A percentile compares a stretch with the other conserved stretches of the same genome.
These are phyloP conservation scores for Phrynocephalus guinanensis DNA, from an alignment of 2,797 vertebrate species.

Conservation along the genomic window DNA sequence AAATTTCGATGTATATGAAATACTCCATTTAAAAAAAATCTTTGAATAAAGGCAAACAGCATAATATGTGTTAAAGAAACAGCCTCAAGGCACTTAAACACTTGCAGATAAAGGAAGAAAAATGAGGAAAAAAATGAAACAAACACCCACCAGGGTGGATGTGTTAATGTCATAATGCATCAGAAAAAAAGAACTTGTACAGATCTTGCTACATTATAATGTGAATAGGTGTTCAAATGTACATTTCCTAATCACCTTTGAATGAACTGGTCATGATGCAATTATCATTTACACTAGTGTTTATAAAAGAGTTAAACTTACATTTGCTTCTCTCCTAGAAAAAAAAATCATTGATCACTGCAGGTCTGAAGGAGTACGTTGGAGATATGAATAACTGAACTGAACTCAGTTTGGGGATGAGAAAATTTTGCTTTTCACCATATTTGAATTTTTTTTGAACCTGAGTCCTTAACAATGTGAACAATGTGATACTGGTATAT, in stretches of 20 bases:
- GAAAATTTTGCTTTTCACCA: neutral
- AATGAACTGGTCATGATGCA: neutral
- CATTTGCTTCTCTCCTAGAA: neutral
- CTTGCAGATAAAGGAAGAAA: constrained; percentile 38
- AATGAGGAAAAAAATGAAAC: constrained; percentile 12
- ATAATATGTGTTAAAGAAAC: constrained; percentile 31
- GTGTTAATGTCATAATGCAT: neutral
- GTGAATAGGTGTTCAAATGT: neutral
- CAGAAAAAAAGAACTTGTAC: neutral
- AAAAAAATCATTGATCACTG: neutral
- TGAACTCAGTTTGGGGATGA: neutral
- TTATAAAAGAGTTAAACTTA: neutral
- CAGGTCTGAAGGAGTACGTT: neutral
- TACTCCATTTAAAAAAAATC: constrained; percentile 31
- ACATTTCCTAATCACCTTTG: constrained; percentile 24
- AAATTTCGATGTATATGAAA: constrained; percentile 9
- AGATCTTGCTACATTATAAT: neutral
- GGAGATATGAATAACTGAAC: neutral
- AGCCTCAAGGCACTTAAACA: constrained; percentile 37
- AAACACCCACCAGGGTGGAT: rapidly evolving
- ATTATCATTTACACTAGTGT: neutral
- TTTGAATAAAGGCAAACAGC: constrained; percentile 7
- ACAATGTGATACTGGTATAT: neutral
- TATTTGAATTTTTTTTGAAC: neutral
- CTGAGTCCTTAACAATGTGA: neutral